Percentiles rank a stretch among this genome's conserved stretches.
Conservation (phyloP, 2,797 vertebrate genomes). For the Vipera ursinii region DNA sequence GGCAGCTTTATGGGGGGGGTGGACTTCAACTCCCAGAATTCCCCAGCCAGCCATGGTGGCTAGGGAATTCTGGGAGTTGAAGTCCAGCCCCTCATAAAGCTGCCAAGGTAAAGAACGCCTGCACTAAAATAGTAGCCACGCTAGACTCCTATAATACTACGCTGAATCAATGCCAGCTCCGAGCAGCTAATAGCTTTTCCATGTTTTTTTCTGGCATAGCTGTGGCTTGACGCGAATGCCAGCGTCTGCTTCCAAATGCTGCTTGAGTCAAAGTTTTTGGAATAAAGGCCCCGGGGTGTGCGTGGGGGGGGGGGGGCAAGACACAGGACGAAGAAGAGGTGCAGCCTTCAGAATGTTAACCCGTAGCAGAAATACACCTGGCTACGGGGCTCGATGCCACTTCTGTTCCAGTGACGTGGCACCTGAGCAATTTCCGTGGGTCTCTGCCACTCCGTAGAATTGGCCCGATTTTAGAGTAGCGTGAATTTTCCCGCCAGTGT, state of each 20-base stretch:
- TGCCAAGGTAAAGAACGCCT: not conserved
- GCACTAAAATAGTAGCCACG: not conserved
- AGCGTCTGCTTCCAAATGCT: not conserved
- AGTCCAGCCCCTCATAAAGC: not conserved
- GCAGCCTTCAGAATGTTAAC: not conserved
- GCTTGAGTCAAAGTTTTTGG: not conserved
- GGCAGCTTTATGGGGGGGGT: not conserved
- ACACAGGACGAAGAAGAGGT: not conserved
- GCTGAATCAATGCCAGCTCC: not conserved
- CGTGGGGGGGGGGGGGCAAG: accelerated
- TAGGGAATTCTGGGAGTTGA: not conserved
- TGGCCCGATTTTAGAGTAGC: not conserved
- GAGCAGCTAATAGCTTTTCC: slow-evolving; percentile 31
- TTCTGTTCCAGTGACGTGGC: slow-evolving; percentile 12
- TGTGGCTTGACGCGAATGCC: slow-evolving; percentile 11
- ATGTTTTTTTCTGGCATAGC: slow-evolving; percentile 26
- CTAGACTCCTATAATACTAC: not conserved
- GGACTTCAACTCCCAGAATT: not conserved
- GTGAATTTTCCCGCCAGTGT: not conserved
- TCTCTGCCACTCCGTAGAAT: not conserved
- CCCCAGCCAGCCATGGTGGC: no score
- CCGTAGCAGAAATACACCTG: not conserved
- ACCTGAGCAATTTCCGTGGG: not conserved
- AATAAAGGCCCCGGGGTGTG: not conserved
- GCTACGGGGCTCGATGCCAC: not conserved